Conservation (phyloP, 2,888 invertebrate genomes). For the Yponomeuta malinellus region DNA sequence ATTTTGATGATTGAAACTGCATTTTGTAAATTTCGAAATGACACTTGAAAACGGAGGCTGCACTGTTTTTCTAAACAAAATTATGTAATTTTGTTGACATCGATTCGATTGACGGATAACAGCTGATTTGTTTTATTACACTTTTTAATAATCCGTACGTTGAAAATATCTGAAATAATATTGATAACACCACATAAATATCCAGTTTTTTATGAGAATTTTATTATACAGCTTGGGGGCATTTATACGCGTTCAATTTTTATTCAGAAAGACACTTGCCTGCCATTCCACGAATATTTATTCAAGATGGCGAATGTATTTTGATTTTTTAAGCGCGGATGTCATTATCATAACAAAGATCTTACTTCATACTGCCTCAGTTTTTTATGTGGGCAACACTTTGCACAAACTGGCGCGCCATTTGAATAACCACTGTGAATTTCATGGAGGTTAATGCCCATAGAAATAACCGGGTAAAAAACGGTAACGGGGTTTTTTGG, state of each 20-base stretch:
- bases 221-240: constrained; percentile 27
- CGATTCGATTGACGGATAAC: constrained; percentile 77
- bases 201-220: constrained; percentile 35
- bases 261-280: constrained; percentile 55
- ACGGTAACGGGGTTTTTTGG: too few species aligned
- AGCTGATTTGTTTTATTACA: constrained; percentile 74
- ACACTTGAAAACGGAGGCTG: constrained; percentile 63
- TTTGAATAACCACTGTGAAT: too few species aligned
- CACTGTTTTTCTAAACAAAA: constrained; percentile 76
- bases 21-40: constrained; percentile 64
- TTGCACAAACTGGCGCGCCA: too few species aligned
- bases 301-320: constrained; percentile 61
- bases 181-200: constrained; percentile 34
- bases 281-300: constrained; percentile 46
- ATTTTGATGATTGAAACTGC: constrained; percentile 41
- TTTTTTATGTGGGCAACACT: background rate
- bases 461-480: too few species aligned
- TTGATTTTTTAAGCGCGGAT: too few species aligned
- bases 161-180: constrained; percentile 21
- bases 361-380: background rate
- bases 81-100: constrained; percentile 78
- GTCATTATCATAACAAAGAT: background rate
- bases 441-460: too few species aligned
- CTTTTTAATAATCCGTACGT: constrained; percentile 41
- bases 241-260: constrained; percentile 44